phyloP scores from a whole-genome alignment of 2,888 invertebrate species.

The Parapristionchus giblindavisi region DNA sequence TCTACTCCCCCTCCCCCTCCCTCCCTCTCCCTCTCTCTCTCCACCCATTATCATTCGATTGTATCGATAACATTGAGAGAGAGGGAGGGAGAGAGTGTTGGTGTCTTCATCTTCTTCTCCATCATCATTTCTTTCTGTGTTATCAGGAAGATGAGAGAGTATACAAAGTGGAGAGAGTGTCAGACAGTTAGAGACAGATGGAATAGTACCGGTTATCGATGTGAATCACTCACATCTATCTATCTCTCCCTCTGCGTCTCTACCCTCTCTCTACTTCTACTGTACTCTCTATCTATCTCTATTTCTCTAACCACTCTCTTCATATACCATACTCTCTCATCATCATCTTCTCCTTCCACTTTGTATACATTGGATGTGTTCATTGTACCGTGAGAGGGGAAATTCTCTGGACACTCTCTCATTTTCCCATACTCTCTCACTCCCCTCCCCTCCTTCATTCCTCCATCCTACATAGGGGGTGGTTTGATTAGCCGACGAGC shows the following conservation, averaged over 20 bases:
- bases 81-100: not conserved
- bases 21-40: constrained; percentile 4
- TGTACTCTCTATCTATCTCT: constrained; percentile 19
- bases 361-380: too few relatives aligned
- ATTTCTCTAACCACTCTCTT: not conserved
- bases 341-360: not conserved
- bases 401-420: constrained; percentile 8
- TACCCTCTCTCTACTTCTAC: not conserved
- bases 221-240: not conserved
- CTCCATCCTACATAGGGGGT: too few relatives aligned
- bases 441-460: not conserved
- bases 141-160: constrained; percentile 14
- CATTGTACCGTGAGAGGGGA: too few relatives aligned
- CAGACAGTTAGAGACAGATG: not conserved
- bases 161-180: not conserved
- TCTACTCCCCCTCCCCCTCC: not conserved
- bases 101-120: not conserved
- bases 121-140: not conserved
- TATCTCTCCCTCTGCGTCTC: not conserved
- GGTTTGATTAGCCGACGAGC: too few relatives aligned
- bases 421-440: constrained; percentile 7
- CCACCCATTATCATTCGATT: not conserved
- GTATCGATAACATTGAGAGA: not conserved
- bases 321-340: not conserved
- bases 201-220: too few relatives aligned